These are phyloP conservation scores for Tethya wilhelma DNA, from an alignment of 37 sponge, comb jelly and placozoan genomes.

Conservation along the genomic window DNA sequence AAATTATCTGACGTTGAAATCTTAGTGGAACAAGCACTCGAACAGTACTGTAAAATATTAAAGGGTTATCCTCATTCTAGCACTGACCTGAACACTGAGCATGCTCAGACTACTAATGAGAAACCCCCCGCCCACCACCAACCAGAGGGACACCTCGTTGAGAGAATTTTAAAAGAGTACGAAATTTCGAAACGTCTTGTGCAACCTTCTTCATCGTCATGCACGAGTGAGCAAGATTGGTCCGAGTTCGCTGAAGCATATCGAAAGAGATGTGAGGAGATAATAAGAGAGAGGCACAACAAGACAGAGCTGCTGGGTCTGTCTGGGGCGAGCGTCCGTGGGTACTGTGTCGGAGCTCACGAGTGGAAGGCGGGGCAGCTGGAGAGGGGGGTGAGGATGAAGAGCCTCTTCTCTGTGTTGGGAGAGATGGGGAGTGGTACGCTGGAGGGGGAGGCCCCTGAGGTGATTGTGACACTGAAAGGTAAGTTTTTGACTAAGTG, in stretches of 20 bases:
- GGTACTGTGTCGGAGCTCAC: slow-evolving; percentile 26
- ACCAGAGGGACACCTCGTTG: too few species aligned
- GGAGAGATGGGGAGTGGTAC: not conserved
- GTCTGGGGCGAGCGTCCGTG: slow-evolving; percentile 16
- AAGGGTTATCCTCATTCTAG: not conserved
- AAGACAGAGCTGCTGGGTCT: too few species aligned
- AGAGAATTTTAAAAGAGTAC: too few species aligned
- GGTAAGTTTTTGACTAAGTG: slow-evolving; percentile 22
- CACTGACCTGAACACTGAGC: too few species aligned
- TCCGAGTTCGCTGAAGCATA: too few species aligned
- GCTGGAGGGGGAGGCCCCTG: not conserved
- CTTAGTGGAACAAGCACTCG: slow-evolving; percentile 24
- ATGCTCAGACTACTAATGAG: too few species aligned
- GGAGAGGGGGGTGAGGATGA: not conserved
- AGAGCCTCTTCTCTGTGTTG: slow-evolving; percentile 35
- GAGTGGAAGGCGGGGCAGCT: slow-evolving; percentile 48
- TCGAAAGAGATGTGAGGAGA: too few species aligned
- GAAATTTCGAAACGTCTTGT: too few species aligned
- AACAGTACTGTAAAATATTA: not conserved
- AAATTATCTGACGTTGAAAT: slow-evolving; percentile 33
- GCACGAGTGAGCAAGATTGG: too few species aligned
- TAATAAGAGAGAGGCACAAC: too few species aligned
- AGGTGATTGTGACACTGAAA: slow-evolving; percentile 49
- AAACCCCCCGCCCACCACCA: too few species aligned
- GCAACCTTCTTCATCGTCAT: too few species aligned